Evolutionary conservation across 2,797 vertebrate genomes (phyloP).

Genomic region (Knipowitschia caucasica): DNA sequence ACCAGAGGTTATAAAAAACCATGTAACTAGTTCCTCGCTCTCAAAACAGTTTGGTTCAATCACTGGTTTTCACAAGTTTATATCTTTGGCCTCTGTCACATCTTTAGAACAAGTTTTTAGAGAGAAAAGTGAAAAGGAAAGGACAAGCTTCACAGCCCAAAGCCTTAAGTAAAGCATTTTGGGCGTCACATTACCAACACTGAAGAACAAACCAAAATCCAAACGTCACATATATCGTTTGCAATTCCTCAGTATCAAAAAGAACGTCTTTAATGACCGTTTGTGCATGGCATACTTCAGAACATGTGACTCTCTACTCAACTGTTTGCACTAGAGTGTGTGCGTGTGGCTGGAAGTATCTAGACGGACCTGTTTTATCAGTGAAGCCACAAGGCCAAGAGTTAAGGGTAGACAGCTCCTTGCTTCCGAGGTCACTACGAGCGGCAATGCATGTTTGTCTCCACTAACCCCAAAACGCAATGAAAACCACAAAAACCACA

Average conservation of each 20-base stretch:
- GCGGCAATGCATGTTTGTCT: constrained; percentile 13
- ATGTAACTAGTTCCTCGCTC: too few relatives aligned
- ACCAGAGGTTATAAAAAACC: too few relatives aligned
- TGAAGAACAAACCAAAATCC: too few relatives aligned
- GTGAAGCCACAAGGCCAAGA: constrained; percentile 35
- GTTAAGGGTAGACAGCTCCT: constrained; percentile 27
- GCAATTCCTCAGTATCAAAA: constrained; percentile 1
- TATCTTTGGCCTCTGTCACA: too few relatives aligned
- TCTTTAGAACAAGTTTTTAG: too few relatives aligned
- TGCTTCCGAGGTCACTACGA: constrained; percentile 6
- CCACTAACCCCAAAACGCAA: constrained; percentile 1
- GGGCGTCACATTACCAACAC: too few relatives aligned
- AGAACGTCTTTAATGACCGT: constrained; percentile 3
- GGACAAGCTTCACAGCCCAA: constrained; percentile 15
- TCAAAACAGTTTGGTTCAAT: too few relatives aligned
- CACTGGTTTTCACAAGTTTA: too few relatives aligned
- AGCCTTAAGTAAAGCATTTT: not conserved
- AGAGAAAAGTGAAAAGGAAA: too few relatives aligned
- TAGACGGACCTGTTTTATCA: constrained; percentile 65
- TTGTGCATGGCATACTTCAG: constrained; percentile 6
- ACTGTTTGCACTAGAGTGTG: constrained; percentile 22
- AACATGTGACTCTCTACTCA: constrained; percentile 3
- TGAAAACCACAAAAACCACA: too few relatives aligned
- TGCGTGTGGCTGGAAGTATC: constrained; percentile 35
- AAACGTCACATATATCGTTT: not conserved